Conservation (phyloP, 2,113 vertebrate genomes). For the Chaetura pelagica region DNA sequence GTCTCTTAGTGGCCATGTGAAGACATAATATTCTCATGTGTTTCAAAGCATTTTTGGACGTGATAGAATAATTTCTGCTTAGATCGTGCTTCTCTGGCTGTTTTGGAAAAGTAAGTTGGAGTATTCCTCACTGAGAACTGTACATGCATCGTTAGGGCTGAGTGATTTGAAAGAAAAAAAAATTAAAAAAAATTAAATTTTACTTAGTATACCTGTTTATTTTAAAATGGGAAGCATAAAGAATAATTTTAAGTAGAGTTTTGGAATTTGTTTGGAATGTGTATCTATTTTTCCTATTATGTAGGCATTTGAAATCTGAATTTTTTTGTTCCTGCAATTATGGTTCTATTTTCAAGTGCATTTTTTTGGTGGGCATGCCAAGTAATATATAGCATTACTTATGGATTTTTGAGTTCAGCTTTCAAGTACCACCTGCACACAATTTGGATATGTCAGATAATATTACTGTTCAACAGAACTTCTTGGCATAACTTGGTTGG, state of each 20-base stretch:
- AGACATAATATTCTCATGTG: not conserved
- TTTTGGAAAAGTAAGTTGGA: not conserved
- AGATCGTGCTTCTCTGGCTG: not conserved
- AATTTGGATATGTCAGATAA: not conserved
- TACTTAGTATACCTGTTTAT: not conserved
- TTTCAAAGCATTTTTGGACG: not conserved
- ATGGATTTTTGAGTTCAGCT: not conserved
- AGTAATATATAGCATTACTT: not conserved
- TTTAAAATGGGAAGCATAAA: not conserved
- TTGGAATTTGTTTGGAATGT: not conserved
- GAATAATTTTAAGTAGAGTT: not conserved
- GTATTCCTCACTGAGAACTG: not conserved
- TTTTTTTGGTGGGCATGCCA: not conserved
- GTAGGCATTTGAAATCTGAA: not conserved
- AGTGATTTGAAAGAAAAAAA: too few relatives aligned
- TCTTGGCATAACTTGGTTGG: not conserved
- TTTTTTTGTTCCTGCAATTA: not conserved
- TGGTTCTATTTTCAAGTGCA: not conserved
- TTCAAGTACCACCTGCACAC: not conserved
- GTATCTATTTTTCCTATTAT: not conserved
- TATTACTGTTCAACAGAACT: not conserved
- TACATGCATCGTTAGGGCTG: not conserved
- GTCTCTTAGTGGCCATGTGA: not conserved
- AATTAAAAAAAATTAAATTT: not conserved
- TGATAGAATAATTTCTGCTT: not conserved